Percentiles rank a stretch among this genome's conserved stretches.
Evolutionary conservation across 37 sponge, comb jelly and placozoan species (phyloP).

Genomic region (Ianthella basta): DNA sequence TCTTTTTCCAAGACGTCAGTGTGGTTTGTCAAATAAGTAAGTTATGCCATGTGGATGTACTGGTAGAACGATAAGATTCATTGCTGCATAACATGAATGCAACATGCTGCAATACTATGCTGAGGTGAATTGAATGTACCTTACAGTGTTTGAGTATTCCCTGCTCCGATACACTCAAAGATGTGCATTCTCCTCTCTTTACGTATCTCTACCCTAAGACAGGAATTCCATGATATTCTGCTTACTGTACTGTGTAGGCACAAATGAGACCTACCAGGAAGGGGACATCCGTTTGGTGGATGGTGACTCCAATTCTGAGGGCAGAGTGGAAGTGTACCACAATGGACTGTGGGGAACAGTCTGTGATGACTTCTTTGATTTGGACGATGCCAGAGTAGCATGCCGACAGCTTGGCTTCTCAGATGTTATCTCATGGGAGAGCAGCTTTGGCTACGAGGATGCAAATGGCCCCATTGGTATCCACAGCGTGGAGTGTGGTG

Average conservation of each 20-base stretch:
- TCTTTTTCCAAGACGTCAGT: conserved; percentile 39
- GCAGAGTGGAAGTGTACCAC: conserved; percentile 44
- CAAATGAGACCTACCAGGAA: background rate
- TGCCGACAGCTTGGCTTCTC: conserved; percentile 42
- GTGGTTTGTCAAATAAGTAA: conserved; percentile 13
- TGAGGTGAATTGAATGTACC: no score
- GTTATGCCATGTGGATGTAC: conserved; percentile 2
- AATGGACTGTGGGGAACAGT: conserved; percentile 55
- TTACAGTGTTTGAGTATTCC: no score
- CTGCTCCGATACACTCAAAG: no score
- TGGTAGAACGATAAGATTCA: background rate
- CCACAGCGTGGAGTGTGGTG: conserved; percentile 39
- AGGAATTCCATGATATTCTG: no score
- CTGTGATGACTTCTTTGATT: conserved; percentile 38
- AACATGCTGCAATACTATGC: no score
- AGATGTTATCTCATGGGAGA: background rate
- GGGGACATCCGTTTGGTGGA: conserved; percentile 30
- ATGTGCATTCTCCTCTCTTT: no score
- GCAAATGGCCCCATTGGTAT: conserved; percentile 40
- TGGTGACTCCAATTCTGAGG: conserved; percentile 19
- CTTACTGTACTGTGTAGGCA: background rate
- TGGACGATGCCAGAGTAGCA: conserved; percentile 32
- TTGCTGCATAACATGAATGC: background rate
- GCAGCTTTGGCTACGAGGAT: background rate
- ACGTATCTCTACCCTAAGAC: no score